A percentile compares a stretch with the other conserved stretches of the same genome.
Conservation (phyloP, 1,140 invertebrate genomes). For the Cherax quadricarinatus region DNA sequence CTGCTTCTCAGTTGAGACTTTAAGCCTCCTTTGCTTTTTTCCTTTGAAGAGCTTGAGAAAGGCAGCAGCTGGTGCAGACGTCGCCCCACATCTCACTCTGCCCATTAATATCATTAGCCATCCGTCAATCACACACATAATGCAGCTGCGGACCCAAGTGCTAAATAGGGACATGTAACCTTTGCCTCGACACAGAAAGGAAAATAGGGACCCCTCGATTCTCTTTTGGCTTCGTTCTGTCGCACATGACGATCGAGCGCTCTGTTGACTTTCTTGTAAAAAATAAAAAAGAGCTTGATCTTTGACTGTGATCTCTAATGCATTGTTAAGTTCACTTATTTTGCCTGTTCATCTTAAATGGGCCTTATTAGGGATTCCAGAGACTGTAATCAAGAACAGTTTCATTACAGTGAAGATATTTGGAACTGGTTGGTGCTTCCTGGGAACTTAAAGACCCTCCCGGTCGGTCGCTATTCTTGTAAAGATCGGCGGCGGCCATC, state of each 20-base stretch:
- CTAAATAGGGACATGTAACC: constrained; percentile 71
- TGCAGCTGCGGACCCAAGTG: constrained; percentile 62
- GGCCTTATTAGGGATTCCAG: not conserved
- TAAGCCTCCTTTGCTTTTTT: constrained; percentile 24
- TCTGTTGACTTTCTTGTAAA: too few species aligned
- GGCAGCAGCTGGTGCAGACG: constrained; percentile 37
- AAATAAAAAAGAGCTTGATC: not conserved
- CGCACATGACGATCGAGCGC: not conserved
- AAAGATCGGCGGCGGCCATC: not conserved
- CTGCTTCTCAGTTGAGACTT: not conserved
- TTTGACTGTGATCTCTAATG: too few species aligned
- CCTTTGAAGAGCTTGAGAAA: constrained; percentile 28
- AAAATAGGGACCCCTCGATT: constrained; percentile 35
- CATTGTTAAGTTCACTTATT: too few species aligned
- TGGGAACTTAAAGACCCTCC: not conserved
- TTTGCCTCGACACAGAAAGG: constrained; percentile 38
- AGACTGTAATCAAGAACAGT: not conserved
- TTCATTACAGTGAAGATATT: not conserved
- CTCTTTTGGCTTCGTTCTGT: not conserved
- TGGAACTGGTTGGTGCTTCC: not conserved
- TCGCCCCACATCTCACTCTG: constrained; percentile 53
- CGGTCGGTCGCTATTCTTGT: constrained; percentile 4
- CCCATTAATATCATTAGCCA: constrained; percentile 71
- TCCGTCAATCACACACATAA: constrained; percentile 70
- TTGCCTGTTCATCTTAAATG: too few species aligned